A percentile compares a stretch with the other conserved stretches of the same genome.
phyloP scores from a whole-genome alignment of 2,888 invertebrate genomes.

The Eurytoma californica region DNA sequence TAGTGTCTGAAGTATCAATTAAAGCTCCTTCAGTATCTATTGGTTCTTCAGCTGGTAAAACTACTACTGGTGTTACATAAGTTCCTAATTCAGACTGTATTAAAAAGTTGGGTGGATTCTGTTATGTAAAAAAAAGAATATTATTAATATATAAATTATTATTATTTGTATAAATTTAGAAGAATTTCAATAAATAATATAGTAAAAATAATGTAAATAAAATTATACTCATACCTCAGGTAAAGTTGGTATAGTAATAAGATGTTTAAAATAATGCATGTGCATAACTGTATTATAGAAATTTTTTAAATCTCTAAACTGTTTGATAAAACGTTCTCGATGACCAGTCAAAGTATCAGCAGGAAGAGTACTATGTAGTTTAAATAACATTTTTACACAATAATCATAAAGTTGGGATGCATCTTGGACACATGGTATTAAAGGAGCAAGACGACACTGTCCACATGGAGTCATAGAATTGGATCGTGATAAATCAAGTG shows the following conservation, averaged over 20 bases:
- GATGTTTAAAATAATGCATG: conserved; percentile 97
- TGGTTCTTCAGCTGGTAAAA: conserved; percentile 83
- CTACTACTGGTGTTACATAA: conserved; percentile 95
- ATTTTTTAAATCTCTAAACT: conserved; percentile 90
- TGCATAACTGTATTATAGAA: conserved; percentile 96
- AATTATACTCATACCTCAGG: conserved; percentile 81
- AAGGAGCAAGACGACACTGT: conserved; percentile 95
- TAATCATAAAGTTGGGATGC: conserved; percentile 97
- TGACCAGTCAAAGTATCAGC: conserved; percentile 94
- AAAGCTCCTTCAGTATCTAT: conserved; percentile 79
- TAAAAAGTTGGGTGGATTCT: conserved; percentile 95
- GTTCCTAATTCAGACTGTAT: conserved; percentile 93
- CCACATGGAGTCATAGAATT: conserved; percentile 98
- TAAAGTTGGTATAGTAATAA: conserved; percentile 93
- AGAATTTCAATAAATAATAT: too few relatives aligned
- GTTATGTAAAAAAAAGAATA: conserved; percentile 46
- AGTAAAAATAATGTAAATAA: too few relatives aligned
- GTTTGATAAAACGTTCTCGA: conserved; percentile 90
- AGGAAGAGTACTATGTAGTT: conserved; percentile 92
- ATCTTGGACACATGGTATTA: conserved; percentile 96
- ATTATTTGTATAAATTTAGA: conserved; percentile 20
- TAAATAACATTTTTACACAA: conserved; percentile 96
- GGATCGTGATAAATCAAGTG: conserved; percentile 93
- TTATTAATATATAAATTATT: too few relatives aligned
- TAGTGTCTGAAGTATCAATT: conserved; percentile 83